These are phyloP conservation scores for Chrysotoxum bicinctum DNA, from an alignment of 2,888 invertebrate species.

Conservation along the genomic window DNA sequence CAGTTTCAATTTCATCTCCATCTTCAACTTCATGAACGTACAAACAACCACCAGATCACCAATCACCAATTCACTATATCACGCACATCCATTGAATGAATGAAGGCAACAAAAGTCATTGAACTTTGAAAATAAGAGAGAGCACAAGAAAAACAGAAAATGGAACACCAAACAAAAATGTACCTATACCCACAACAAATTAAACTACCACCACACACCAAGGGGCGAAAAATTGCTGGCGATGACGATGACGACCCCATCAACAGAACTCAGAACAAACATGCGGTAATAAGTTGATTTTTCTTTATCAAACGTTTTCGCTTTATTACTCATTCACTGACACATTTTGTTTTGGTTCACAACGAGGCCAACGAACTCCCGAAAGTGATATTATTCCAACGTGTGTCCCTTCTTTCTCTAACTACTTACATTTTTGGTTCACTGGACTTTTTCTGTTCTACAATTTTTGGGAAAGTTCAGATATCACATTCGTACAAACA, in stretches of 20 bases:
- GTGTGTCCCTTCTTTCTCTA: conserved; percentile 2
- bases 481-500: background rate
- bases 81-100: background rate
- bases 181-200: no score
- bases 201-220: conserved; percentile 31
- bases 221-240: background rate
- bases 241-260: conserved; percentile 33
- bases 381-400: conserved; percentile 66
- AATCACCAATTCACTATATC: background rate
- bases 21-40: background rate
- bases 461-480: background rate
- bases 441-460: background rate
- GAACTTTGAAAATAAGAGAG: conserved; percentile 28
- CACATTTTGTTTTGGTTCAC: conserved; percentile 74
- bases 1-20: background rate
- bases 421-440: background rate
- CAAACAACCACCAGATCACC: background rate
- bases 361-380: conserved; percentile 74
- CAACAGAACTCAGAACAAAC: background rate
- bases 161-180: conserved; percentile 43
- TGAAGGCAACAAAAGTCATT: conserved; percentile 12
- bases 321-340: conserved; percentile 22
- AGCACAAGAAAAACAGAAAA: conserved; percentile 25
- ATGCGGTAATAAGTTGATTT: conserved; percentile 47
- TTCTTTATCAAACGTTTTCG: conserved; percentile 3